phyloP scores from a whole-genome alignment of 2,888 invertebrate species.

The Gymnoscelis rufifasciata region DNA sequence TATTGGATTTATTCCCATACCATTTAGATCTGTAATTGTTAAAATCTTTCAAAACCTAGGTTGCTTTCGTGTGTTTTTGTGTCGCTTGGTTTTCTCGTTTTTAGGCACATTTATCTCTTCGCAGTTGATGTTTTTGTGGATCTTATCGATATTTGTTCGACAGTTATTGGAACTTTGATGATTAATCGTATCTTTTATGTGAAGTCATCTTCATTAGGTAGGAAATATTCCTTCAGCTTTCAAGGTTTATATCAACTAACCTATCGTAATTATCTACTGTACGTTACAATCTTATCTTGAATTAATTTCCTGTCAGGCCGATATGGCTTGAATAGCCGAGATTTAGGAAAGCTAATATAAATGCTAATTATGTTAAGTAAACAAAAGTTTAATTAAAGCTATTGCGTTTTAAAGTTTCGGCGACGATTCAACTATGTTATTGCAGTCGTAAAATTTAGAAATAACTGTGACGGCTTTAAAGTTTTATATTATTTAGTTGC shows the following conservation, averaged over 20 bases:
- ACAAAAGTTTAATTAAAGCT: too few species aligned
- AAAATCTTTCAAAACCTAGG: slow-evolving; percentile 23
- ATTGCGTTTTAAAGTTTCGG: too few species aligned
- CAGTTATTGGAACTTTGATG: background rate
- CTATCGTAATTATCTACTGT: background rate
- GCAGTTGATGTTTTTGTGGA: slow-evolving; percentile 15
- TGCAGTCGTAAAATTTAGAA: too few species aligned
- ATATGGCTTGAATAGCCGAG: slow-evolving; percentile 4
- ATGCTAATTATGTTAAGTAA: slow-evolving; percentile 8
- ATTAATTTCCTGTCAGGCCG: slow-evolving; percentile 5
- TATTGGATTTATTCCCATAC: slow-evolving; percentile 97
- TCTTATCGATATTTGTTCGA: slow-evolving; percentile 17
- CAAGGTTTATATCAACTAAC: background rate
- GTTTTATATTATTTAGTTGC: too few species aligned
- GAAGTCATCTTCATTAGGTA: too few species aligned
- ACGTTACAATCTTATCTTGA: slow-evolving; percentile 3
- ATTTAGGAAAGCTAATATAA: slow-evolving; percentile 8
- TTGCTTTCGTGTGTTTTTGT: slow-evolving; percentile 31
- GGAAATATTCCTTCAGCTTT: background rate
- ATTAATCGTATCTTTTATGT: slow-evolving; percentile 5
- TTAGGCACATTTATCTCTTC: slow-evolving; percentile 35
- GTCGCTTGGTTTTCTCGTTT: slow-evolving; percentile 27
- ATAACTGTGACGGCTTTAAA: too few species aligned
- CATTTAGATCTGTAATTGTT: slow-evolving; percentile 79
- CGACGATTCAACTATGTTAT: too few species aligned